Evolutionary conservation across 2,113 vertebrate genomes (phyloP), one percentile per base, ranked within the genome.

Genomic region (Petrocephalus microphthalmus): DNA sequence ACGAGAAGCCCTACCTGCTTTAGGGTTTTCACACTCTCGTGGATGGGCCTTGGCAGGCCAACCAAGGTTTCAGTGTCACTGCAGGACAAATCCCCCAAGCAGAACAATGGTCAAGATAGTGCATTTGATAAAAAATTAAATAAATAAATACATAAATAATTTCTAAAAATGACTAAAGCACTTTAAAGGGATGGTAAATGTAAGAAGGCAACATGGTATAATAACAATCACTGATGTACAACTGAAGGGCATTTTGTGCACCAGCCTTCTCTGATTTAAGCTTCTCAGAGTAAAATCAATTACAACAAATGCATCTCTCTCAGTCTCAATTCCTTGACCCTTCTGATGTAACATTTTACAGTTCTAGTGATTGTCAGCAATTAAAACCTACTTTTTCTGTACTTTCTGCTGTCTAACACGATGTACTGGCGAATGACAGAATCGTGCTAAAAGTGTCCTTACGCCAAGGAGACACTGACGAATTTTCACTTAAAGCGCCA

Each of bases 51-150:
- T 0, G 98, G 98, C 0, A 99, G 93, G 84, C 98, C 98, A 52
- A 99, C 98, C 57, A 99, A 94, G 20, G 98, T 99, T 13, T 99
- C 98, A 0, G 96, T 99, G 94, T 99, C 98, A 91, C 98, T 99
- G 90, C 8, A 88, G 92, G 87, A 91, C 25, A 84, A 84, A 83
- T 25, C 8, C 87, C 78, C 8, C 42, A 33, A 88, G 29, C 71
- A 49, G 45, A 45, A 25, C 45, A 49, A 17, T 22, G 42, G 60
- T 81, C 42, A 87, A 87, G n/a, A 15, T 67, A 25, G 13, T 42
- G 17, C 22, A 87, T 47, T 15, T 51, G 86, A 49, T 45, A 47
- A 22, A 17, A 17, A 29, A 29, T 47, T 45, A 2, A 2, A 2
- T 42, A 42, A 42, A 42, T 42, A 42, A 1, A 42, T 42, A 42